Percentiles rank a stretch among this genome's conserved stretches.
Evolutionary conservation across 1,140 invertebrate genomes (phyloP).

Genomic region (Eumeta japonica): DNA sequence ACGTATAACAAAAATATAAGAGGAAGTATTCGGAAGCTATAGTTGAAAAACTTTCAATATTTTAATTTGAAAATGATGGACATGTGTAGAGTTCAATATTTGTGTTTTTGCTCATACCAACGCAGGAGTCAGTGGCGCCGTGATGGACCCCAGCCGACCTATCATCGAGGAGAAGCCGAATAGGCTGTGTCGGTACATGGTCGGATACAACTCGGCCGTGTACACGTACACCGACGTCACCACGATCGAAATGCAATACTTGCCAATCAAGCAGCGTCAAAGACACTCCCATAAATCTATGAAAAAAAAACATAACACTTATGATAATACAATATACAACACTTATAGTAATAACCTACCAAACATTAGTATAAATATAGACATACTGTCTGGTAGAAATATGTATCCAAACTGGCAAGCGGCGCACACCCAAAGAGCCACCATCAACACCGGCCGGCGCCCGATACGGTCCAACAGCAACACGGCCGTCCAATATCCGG

Average conservation of each 20-base stretch:
- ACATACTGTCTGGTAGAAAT: conserved; percentile 6
- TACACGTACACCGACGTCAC: conserved; percentile 64
- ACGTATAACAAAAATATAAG: conserved; percentile 1
- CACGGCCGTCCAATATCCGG: conserved; percentile 62
- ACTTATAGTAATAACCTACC: too few species aligned
- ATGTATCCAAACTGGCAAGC: conserved; percentile 8
- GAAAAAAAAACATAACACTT: too few species aligned
- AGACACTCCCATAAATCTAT: conserved; percentile 20
- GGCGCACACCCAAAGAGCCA: conserved; percentile 1
- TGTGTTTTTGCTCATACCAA: conserved; percentile 20
- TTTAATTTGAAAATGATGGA: background rate
- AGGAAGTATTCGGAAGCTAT: too few species aligned
- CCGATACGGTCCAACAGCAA: conserved; percentile 60
- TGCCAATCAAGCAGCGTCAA: conserved; percentile 59
- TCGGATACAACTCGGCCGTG: conserved; percentile 68
- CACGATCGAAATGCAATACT: conserved; percentile 61
- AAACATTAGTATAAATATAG: background rate
- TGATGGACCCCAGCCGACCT: conserved; percentile 18
- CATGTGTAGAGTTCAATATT: background rate
- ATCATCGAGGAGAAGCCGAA: conserved; percentile 38
- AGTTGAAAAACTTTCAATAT: background rate
- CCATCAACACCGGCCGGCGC: conserved; percentile 24
- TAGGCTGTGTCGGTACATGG: conserved; percentile 60
- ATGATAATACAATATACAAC: background rate
- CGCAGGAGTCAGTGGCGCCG: conserved; percentile 9